Base-by-base conservation (phyloP, 1,140 invertebrate species). In the Panonychus citri region DNA sequence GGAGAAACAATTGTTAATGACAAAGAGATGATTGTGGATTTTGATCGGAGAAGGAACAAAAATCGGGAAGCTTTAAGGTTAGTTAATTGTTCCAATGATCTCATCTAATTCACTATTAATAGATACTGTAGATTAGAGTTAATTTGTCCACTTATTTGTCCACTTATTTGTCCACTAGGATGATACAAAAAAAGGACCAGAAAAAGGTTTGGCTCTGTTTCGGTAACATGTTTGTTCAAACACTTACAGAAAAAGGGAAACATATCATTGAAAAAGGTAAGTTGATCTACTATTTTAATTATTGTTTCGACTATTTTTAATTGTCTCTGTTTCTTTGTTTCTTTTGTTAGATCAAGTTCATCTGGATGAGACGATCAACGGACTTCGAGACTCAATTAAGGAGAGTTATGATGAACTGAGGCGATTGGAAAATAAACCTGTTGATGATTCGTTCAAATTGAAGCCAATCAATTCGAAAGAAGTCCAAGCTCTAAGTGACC, bases 151-250 rank as follows among this genome's bases (percentile, higher is more conserved):
- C 46, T 12, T n/a, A n/a, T 40, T 40, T 40, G n/a, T n/a, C n/a
- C n/a, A n/a, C n/a, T n/a, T n/a, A n/a, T n/a, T n/a, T n/a, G n/a
- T n/a, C 28, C 13, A 17, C 3, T 4, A 34, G 34, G 21, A 7
- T 21, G 8, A 53, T 37, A 17, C 17, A 39, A 19, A 21, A 37
- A 21, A 17, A 53, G 4, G 37, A 19, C 5, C 4, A 34, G 7
- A 30, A 53, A 59, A 60, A 60, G 54, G 58, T 56, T 4, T 61
- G 60, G 57, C 28, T 61, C 30, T 58, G 51, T 37, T 58, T 54
- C 55, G 60, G 57, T 40, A 61, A 61, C 42, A 58, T 61, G 57
- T 61, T 61, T 37, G 57, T 61, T 42, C 58, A 56, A 57, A 56
- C 54, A 24, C 40, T 43, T 17, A 61, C 25, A 40, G n/a, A 15